Evolutionary conservation across 2,888 invertebrate species (phyloP).

Genomic region (Girardia tigrina): DNA sequence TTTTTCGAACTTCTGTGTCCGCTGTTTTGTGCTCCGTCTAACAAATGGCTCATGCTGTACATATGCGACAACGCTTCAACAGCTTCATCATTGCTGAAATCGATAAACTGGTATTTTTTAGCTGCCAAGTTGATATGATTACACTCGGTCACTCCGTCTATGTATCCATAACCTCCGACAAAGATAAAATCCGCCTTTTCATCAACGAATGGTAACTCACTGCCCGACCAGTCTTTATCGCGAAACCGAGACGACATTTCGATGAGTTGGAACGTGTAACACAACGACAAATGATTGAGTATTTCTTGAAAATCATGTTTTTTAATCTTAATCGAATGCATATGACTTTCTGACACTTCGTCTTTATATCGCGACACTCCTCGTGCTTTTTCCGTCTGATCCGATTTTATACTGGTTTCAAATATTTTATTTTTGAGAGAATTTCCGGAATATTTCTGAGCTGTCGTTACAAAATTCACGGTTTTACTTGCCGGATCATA

Average conservation of each 20-base stretch:
- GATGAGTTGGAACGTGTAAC: neutral
- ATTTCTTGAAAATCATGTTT: neutral
- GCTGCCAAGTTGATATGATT: neutral
- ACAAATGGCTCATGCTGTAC: neutral
- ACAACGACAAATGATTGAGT: neutral
- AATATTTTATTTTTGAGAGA: neutral
- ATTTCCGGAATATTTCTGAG: neutral
- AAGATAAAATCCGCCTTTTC: neutral
- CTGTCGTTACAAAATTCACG: neutral
- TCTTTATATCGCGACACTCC: neutral
- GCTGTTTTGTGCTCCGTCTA: neutral
- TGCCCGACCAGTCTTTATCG: neutral
- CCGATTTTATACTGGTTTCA: neutral
- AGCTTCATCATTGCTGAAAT: neutral
- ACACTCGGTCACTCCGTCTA: neutral
- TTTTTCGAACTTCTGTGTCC: neutral
- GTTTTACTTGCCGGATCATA: neutral
- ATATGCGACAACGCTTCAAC: neutral
- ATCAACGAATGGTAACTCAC: neutral
- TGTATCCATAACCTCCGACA: neutral
- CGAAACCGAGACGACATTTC: neutral
- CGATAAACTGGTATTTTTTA: neutral
- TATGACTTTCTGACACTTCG: neutral
- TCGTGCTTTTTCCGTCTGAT: neutral
- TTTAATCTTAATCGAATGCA: neutral